A percentile compares a stretch with the other conserved stretches of the same genome.
These are phyloP conservation scores for Barnardius zonarius DNA, from an alignment of 2,113 vertebrate species.

Conservation along the genomic window DNA sequence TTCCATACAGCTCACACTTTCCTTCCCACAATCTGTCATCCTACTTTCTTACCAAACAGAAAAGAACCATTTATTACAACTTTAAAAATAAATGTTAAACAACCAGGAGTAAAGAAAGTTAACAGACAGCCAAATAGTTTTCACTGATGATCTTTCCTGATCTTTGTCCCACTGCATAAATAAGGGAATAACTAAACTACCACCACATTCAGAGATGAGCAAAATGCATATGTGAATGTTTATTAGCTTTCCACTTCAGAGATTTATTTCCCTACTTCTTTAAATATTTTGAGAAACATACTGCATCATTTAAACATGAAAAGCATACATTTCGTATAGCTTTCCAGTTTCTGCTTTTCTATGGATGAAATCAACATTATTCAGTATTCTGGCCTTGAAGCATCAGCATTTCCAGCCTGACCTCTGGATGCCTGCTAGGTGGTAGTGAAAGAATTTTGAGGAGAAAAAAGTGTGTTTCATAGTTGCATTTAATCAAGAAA, in stretches of 20 bases:
- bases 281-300: constrained; percentile 74
- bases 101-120: constrained; percentile 39
- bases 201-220: constrained; percentile 26
- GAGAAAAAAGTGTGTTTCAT: constrained; percentile 58
- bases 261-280: constrained; percentile 70
- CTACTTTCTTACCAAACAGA: constrained; percentile 47
- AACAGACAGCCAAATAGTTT: constrained; percentile 50
- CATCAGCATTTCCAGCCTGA: constrained; percentile 46
- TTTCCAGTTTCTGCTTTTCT: constrained; percentile 63
- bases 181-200: constrained; percentile 33
- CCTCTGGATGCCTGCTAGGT: constrained; percentile 59
- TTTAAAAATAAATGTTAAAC: constrained; percentile 47
- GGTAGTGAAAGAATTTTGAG: constrained; percentile 55
- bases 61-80: constrained; percentile 35
- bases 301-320: constrained; percentile 69
- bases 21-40: constrained; percentile 52
- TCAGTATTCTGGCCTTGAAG: constrained; percentile 49
- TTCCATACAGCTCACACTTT: constrained; percentile 44
- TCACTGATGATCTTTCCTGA: constrained; percentile 59
- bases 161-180: constrained; percentile 51
- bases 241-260: constrained; percentile 69
- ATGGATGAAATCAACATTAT: constrained; percentile 59
- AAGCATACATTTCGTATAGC: constrained; percentile 49
- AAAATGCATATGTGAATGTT: constrained; percentile 66
- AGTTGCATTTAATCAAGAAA: not conserved